Percentiles rank a stretch among this genome's conserved stretches.
phyloP scores from a whole-genome alignment of 2,797 vertebrate species.

The Sebastes vulpes region DNA sequence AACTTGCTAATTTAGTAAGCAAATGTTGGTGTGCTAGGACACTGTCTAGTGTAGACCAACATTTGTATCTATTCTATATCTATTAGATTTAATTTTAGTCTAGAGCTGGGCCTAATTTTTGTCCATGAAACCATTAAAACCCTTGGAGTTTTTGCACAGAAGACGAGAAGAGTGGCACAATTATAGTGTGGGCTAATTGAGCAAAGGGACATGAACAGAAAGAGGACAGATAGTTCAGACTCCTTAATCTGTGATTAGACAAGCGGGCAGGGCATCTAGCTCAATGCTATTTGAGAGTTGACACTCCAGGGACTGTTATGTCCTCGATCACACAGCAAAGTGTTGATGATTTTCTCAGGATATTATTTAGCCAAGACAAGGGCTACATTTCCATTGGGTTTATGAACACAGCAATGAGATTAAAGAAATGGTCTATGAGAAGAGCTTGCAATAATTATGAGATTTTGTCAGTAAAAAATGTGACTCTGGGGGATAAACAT shows the following conservation, averaged over 20 bases:
- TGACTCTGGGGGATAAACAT: background rate
- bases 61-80: background rate
- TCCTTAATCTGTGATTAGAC: constrained; percentile 73
- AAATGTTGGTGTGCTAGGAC: background rate
- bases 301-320: constrained; percentile 22
- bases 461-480: background rate
- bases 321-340: background rate
- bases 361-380: background rate
- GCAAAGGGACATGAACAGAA: constrained; percentile 5
- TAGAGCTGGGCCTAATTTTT: background rate
- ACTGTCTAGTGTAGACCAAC: background rate
- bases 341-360: background rate
- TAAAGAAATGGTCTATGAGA: background rate
- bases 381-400: background rate
- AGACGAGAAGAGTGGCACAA: background rate
- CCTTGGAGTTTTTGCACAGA: background rate
- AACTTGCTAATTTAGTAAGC: background rate
- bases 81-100: background rate
- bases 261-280: constrained; percentile 31
- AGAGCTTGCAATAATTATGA: background rate
- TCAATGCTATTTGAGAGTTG: constrained; percentile 32
- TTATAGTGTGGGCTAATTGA: constrained; percentile 4
- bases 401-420: background rate
- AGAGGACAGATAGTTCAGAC: constrained; percentile 56
- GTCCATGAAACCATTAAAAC: background rate